These are phyloP conservation scores for Diorhabda elongata DNA, from an alignment of 1,140 invertebrate genomes.

Conservation along the genomic window DNA sequence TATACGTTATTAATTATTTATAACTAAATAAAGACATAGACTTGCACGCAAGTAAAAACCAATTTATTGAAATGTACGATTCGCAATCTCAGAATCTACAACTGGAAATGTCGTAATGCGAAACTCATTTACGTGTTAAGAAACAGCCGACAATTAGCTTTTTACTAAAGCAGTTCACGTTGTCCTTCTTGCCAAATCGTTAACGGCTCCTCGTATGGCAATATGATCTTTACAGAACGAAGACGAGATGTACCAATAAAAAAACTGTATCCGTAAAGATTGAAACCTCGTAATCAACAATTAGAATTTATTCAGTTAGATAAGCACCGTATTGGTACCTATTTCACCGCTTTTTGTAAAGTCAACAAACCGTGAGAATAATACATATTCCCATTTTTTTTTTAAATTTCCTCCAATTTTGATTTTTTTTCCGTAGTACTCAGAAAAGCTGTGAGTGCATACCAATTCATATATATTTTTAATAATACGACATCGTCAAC, in stretches of 20 bases:
- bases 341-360: too few relatives aligned
- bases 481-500: too few relatives aligned
- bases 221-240: not conserved
- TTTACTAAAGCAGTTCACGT: not conserved
- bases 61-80: too few relatives aligned
- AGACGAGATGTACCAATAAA: not conserved
- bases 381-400: too few relatives aligned
- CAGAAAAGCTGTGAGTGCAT: too few relatives aligned
- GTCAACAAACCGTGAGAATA: too few relatives aligned
- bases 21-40: too few relatives aligned
- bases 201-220: conserved; percentile 1
- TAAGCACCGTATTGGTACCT: not conserved
- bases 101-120: not conserved
- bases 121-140: not conserved
- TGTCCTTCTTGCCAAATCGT: not conserved
- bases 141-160: not conserved
- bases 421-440: too few relatives aligned
- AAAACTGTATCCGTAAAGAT: not conserved
- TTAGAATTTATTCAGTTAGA: not conserved
- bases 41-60: too few relatives aligned
- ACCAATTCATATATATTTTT: too few relatives aligned
- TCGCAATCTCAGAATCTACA: not conserved
- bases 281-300: not conserved
- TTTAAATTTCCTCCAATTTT: too few relatives aligned
- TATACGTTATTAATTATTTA: too few relatives aligned